A percentile compares a stretch with the other conserved stretches of the same genome.
These are phyloP conservation scores for Corydoras sp. DNA, from an alignment of 2,113 vertebrate genomes.

Conservation along the genomic window DNA sequence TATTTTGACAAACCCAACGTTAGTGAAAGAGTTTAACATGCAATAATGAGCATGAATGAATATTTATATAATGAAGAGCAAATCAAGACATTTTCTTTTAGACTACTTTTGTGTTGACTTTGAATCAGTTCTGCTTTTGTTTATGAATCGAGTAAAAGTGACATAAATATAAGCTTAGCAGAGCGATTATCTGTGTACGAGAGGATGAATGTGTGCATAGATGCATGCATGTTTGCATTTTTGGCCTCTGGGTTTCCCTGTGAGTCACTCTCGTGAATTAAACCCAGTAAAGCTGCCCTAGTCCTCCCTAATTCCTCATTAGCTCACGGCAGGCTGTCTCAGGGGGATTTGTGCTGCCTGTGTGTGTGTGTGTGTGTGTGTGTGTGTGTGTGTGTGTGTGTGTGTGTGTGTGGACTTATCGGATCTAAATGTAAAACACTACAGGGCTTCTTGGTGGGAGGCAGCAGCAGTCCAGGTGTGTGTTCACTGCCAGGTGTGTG, in stretches of 20 bases:
- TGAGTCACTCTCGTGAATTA: conserved; percentile 59
- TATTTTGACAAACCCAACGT: no score
- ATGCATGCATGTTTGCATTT: conserved; percentile 19
- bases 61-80: no score
- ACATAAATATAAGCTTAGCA: no score
- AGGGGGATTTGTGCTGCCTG: conserved; percentile 56
- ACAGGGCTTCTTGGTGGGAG: conserved; percentile 47
- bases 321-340: conserved; percentile 61
- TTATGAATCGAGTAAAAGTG: no score
- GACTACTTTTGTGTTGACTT: no score
- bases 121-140: no score
- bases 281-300: conserved; percentile 59
- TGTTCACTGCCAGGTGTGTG: conserved; percentile 54
- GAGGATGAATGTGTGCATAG: conserved; percentile 8
- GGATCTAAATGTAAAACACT: conserved; percentile 46
- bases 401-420: conserved; percentile 46
- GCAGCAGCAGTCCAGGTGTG: conserved; percentile 51
- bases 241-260: conserved; percentile 56
- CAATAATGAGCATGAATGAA: no score
- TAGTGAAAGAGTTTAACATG: no score
- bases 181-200: conserved; percentile 2
- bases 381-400: conserved; percentile 44
- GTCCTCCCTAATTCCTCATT: conserved; percentile 66
- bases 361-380: conserved; percentile 14
- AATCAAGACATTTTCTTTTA: no score